Conservation (phyloP, 2,888 invertebrate species). For the Microctonus brassicae region DNA sequence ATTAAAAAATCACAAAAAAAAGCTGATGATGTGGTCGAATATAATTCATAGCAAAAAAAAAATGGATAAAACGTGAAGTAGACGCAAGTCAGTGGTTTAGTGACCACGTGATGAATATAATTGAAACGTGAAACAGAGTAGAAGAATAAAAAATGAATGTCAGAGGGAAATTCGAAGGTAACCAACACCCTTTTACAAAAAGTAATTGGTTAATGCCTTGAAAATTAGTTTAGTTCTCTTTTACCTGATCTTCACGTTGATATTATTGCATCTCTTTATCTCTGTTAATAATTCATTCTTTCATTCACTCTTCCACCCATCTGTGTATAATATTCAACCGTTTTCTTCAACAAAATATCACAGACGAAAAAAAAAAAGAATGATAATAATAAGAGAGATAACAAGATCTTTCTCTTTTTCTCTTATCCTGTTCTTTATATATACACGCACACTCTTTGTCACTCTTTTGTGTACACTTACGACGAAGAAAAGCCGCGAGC, state of each 20-base stretch:
- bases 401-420: slow-evolving; percentile 43
- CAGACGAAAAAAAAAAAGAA: slow-evolving; percentile 33
- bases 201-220: slow-evolving; percentile 69
- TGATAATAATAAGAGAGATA: slow-evolving; percentile 38
- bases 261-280: slow-evolving; percentile 32
- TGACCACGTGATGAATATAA: slow-evolving; percentile 30
- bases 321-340: slow-evolving; percentile 30
- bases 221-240: slow-evolving; percentile 69
- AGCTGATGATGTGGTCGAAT: too few species aligned
- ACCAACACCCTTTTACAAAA: slow-evolving; percentile 68
- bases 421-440: slow-evolving; percentile 26
- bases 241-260: slow-evolving; percentile 51
- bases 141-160: slow-evolving; percentile 23
- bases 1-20: too few species aligned
- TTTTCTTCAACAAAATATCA: slow-evolving; percentile 19
- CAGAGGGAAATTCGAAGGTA: slow-evolving; percentile 56
- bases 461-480: slow-evolving; percentile 27
- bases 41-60: too few species aligned
- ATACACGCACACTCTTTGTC: slow-evolving; percentile 26
- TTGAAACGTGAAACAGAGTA: slow-evolving; percentile 29
- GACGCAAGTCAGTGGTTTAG: slow-evolving; percentile 39
- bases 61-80: too few species aligned
- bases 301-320: slow-evolving; percentile 36
- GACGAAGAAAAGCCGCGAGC: slow-evolving; percentile 45
- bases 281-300: slow-evolving; percentile 35